Evolutionary conservation across 2,113 vertebrate genomes (phyloP).

Genomic region (Engraulis encrasicolus): DNA sequence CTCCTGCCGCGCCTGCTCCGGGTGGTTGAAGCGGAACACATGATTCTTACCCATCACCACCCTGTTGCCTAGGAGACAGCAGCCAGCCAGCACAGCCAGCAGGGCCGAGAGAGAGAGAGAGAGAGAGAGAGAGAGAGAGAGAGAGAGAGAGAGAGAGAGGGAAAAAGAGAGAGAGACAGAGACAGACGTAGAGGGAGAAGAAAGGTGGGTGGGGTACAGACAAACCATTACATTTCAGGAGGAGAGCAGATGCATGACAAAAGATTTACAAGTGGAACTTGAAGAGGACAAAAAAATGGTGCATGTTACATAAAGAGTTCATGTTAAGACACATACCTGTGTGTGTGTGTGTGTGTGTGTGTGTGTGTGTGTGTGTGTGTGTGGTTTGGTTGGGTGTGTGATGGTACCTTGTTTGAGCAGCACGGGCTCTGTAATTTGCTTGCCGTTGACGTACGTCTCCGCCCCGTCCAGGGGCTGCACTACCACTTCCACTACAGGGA

Average conservation of each 20-base stretch:
- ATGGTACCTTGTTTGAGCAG: slow-evolving; percentile 83
- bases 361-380: too few relatives aligned
- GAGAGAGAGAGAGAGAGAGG: not conserved
- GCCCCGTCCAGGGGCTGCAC: slow-evolving; percentile 84
- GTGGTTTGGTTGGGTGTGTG: not conserved
- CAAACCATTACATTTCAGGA: not conserved
- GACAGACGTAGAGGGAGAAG: too few relatives aligned
- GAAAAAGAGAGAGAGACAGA: not conserved
- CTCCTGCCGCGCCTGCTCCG: slow-evolving; percentile 86
- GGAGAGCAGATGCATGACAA: not conserved
- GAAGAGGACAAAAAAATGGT: not conserved
- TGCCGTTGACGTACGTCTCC: slow-evolving; percentile 89
- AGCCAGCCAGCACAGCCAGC: too few relatives aligned
- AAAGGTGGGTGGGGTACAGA: too few relatives aligned
- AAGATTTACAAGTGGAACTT: not conserved
- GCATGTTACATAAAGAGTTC: not conserved
- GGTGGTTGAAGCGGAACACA: slow-evolving; percentile 93
- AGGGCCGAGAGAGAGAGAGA: not conserved
- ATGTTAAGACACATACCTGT: not conserved
- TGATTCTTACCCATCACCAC: slow-evolving; percentile 94
- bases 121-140: not conserved
- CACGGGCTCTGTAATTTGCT: slow-evolving; percentile 79
- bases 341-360: not conserved
- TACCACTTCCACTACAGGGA: slow-evolving; percentile 80
- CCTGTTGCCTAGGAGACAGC: slow-evolving; percentile 76